These are phyloP conservation scores for Apantesis nais DNA, from an alignment of 2,888 invertebrate genomes.

Conservation along the genomic window DNA sequence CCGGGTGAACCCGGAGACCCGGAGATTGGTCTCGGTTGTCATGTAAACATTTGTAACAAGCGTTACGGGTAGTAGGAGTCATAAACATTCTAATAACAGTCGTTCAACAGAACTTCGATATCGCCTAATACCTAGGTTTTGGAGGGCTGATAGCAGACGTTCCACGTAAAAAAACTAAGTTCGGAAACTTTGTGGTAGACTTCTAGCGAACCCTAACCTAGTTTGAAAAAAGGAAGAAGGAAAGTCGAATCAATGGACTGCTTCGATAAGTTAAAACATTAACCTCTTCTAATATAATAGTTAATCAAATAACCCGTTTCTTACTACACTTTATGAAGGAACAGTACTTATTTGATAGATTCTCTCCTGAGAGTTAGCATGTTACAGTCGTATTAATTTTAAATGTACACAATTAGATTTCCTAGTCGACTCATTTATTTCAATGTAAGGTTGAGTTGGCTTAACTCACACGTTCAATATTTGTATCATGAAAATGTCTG, in stretches of 20 bases:
- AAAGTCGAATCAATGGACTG: not conserved
- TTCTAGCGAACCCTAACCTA: no score
- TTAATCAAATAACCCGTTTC: not conserved
- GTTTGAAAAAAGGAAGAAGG: no score
- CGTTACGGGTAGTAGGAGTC: no score
- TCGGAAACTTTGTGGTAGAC: no score
- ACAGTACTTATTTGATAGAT: constrained; percentile 8
- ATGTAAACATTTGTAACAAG: no score
- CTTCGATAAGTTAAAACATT: not conserved
- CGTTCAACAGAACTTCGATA: no score
- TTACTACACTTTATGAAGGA: not conserved
- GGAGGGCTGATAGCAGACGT: no score
- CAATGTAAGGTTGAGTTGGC: constrained; percentile 1
- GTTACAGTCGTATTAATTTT: constrained; percentile 11
- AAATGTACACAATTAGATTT: constrained; percentile 13
- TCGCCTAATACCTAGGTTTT: no score
- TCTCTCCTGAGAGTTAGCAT: constrained; percentile 10
- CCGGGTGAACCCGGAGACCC: no score
- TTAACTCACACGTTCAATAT: constrained; percentile 6
- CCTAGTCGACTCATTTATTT: constrained; percentile 12
- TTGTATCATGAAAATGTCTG: not conserved
- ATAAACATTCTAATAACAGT: no score
- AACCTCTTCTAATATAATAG: not conserved
- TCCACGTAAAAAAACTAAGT: no score
- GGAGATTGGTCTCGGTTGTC: no score